Evolutionary conservation across 2,797 vertebrate species (phyloP).

Genomic region (Tamandua tetradactyla): DNA sequence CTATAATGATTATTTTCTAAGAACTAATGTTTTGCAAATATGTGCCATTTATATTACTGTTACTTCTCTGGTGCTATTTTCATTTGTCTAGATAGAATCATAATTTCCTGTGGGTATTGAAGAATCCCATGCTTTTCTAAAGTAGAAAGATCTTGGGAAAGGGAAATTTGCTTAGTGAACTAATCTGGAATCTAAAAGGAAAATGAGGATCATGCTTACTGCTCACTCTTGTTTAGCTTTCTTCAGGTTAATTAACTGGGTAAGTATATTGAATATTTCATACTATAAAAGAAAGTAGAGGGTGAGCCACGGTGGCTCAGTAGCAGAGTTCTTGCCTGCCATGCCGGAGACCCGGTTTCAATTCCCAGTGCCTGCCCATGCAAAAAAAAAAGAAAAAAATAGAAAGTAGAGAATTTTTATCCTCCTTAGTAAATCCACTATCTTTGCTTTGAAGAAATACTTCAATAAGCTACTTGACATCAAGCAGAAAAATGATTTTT

Average conservation of each 20-base stretch:
- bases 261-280: neutral
- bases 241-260: neutral
- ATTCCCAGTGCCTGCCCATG: too few species aligned
- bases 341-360: too few species aligned
- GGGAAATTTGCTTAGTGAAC: neutral
- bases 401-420: neutral
- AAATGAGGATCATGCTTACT: neutral
- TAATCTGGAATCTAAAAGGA: neutral
- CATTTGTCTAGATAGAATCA: neutral
- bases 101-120: neutral
- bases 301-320: too few species aligned
- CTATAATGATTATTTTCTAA: neutral
- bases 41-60: neutral
- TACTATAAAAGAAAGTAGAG: neutral
- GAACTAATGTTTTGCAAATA: neutral
- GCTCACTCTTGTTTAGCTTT: neutral
- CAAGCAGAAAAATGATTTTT: neutral
- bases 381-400: too few species aligned
- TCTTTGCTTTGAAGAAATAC: neutral
- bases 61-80: neutral
- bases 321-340: too few species aligned
- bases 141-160: neutral
- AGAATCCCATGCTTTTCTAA: neutral
- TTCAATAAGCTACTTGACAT: neutral
- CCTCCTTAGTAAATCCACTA: neutral